Base-by-base conservation (phyloP, 2,888 invertebrate genomes). In the Timema cristinae region DNA sequence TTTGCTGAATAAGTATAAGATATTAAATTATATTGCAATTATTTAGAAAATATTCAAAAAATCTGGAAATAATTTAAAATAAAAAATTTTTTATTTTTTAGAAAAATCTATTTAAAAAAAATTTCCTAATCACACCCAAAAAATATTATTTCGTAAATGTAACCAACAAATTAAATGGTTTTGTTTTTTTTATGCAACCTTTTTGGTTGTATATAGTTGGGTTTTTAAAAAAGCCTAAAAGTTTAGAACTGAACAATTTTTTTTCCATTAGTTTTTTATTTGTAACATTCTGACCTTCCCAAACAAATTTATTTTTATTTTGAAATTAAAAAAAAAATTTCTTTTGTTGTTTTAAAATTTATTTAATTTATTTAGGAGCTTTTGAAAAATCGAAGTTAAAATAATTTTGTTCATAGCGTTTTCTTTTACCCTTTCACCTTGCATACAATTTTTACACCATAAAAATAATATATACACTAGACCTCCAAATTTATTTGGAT, bases 41-140 rank as follows among this genome's bases (percentile, higher is more conserved):
- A 32, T 32, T 32, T 32, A 73, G 73, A 69, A 72, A 73, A 68
- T 73, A 68, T 68, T 71, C 32, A 13, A 54, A 51, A 52, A 68
- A 15, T 49, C 51, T 69, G 54, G 67, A 69, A 67, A 69, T 66
- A 59, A 50, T 13, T 51, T 49, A 63, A 59, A 51, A 70, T 63
- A 61, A 50, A 72, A 71, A 73, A 68, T 47, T 47, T 70, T 73
- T 71, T 69, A 68, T 63, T 70, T 73, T 52, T 67, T 66, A 16
- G 66, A 67, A 66, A 71, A 74, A 71, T 68, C 63, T 63, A 63
- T 5, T 47, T 32, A 48, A 63, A 63, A 63, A 63, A 73, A 69
- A 71, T 71, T 67, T 72, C 59, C 66, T 71, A 73, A 72, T 74
- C 74, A 74, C 74, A 74, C 73, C 74, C 74, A 74, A 74, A 71